Conservation (phyloP, 1,140 invertebrate genomes). For the Sinella curviseta region DNA sequence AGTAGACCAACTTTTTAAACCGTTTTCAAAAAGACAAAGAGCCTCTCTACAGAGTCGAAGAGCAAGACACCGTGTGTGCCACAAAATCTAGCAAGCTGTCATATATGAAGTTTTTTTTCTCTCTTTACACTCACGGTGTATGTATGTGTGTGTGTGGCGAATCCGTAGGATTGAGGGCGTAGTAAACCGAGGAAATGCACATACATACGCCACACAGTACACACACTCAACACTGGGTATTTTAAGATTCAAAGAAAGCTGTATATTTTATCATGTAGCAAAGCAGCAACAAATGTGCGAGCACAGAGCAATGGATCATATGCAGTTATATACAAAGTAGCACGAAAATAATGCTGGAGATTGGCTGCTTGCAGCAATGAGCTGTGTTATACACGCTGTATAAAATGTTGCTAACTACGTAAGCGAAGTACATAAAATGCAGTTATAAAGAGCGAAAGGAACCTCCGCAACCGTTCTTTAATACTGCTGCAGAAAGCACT, state of each 20-base stretch:
- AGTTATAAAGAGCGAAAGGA: not conserved
- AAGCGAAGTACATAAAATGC: not conserved
- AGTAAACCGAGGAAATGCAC: constrained; percentile 11
- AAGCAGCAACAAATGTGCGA: constrained; percentile 7
- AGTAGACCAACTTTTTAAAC: not conserved
- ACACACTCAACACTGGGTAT: not conserved
- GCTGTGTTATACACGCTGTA: not conserved
- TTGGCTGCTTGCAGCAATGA: not conserved
- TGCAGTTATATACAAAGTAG: not conserved
- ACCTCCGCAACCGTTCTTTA: not conserved
- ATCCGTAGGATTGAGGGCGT: constrained; percentile 9
- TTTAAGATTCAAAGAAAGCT: not conserved
- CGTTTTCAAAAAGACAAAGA: not conserved
- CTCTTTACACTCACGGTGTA: not conserved
- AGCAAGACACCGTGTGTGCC: constrained; percentile 31
- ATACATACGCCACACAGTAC: not conserved
- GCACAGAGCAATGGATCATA: not conserved
- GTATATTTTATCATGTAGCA: not conserved
- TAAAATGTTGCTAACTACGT: not conserved
- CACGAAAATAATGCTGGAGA: not conserved
- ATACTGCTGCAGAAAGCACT: constrained; percentile 10
- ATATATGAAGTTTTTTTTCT: constrained; percentile 16
- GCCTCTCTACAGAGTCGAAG: not conserved
- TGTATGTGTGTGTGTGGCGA: not conserved
- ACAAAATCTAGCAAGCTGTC: constrained; percentile 29